A percentile compares a stretch with the other conserved stretches of the same genome.
Evolutionary conservation across 2,797 vertebrate genomes (phyloP).

Genomic region (Brachyalestes nurse): DNA sequence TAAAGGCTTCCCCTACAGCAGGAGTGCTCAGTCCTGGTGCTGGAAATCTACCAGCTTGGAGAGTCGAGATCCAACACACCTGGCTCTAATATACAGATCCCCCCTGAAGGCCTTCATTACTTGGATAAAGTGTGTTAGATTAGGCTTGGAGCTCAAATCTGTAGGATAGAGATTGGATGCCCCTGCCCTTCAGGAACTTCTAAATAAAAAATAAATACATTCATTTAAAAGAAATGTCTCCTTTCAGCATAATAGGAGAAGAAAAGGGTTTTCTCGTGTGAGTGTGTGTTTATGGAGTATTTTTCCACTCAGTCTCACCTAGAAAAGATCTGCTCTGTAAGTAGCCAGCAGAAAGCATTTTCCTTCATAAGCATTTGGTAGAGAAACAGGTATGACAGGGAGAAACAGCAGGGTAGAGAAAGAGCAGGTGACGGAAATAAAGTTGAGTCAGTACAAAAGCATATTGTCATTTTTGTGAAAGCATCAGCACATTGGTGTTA

Average conservation of each 20-base stretch:
- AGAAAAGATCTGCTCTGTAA: not conserved
- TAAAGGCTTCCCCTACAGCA: no score
- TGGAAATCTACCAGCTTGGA: no score
- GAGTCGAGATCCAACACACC: no score
- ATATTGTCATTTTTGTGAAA: not conserved
- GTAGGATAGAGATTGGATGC: no score
- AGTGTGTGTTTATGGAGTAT: not conserved
- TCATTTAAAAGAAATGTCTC: not conserved
- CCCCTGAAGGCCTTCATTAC: no score
- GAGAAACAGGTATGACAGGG: not conserved
- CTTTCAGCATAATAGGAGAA: no score
- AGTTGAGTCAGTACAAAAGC: not conserved
- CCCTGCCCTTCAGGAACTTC: not conserved
- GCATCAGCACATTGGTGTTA: constrained; percentile 6
- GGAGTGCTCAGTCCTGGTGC: no score
- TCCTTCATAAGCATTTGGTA: not conserved
- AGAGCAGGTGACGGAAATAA: not conserved
- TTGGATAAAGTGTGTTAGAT: no score
- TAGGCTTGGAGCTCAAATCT: no score
- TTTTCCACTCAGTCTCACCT: not conserved
- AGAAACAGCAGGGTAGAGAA: not conserved
- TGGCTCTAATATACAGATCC: no score
- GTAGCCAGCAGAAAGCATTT: not conserved
- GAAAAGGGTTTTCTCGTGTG: no score
- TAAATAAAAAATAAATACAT: constrained; percentile 2